Evolutionary conservation across 2,797 vertebrate species (phyloP).

Genomic region (Clangula hyemalis): DNA sequence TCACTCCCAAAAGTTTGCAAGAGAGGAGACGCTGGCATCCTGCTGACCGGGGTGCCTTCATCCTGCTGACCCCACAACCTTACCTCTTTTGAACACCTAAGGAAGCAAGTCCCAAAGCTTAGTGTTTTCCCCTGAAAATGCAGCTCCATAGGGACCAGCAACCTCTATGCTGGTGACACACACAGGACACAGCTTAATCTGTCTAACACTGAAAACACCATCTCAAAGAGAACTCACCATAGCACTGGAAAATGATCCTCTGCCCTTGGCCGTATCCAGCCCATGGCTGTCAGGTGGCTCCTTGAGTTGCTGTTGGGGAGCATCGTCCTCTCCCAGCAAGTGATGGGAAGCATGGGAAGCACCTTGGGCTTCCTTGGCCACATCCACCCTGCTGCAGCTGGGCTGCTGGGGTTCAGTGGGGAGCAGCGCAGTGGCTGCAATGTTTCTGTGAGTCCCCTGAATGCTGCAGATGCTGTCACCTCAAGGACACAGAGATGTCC

Average conservation of each 20-base stretch:
- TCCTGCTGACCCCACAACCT: not conserved
- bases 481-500: not conserved
- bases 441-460: not conserved
- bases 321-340: not conserved
- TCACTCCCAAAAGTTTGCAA: not conserved
- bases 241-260: not conserved
- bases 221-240: not conserved
- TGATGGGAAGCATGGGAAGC: not conserved
- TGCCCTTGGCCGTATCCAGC: not conserved
- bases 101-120: not conserved
- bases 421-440: not conserved
- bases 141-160: not conserved
- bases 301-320: not conserved
- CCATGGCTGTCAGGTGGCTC: not conserved
- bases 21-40: not conserved
- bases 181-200: not conserved
- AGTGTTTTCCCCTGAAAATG: not conserved
- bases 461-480: not conserved
- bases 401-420: not conserved
- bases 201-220: not conserved
- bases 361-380: not conserved
- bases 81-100: not conserved
- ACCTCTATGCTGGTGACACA: not conserved
- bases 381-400: fast-evolving
- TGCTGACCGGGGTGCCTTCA: not conserved